Evolutionary conservation across 1,140 invertebrate species (phyloP), one percentile per base, ranked within the genome.

Genomic region (Hylaeus anthracinus): DNA sequence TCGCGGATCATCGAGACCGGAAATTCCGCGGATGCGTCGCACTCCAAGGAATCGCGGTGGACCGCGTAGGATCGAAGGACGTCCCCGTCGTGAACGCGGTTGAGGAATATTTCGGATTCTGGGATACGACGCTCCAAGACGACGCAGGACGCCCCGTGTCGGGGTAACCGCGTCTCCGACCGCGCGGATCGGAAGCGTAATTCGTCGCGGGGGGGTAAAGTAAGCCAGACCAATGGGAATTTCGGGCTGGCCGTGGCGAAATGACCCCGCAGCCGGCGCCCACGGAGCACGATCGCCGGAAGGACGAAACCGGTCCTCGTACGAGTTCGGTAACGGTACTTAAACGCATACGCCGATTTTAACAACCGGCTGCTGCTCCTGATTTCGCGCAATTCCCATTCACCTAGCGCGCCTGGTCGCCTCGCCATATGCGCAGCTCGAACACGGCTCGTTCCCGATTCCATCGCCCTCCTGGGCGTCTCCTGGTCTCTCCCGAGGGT

Each of bases 381-480:
- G 86, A 88, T 90, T 91, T 89, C 77, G 65, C 80, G 82, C 87
- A 82, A 90, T 91, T 91, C 79, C 83, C 86, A 88, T 90, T 91
- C 86, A 87, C 81, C 69, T 78, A 63, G 85, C 85, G 85, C 71
- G 55, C 83, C 76, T 53, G 70, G 71, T 61, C 75, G 69, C 81
- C 86, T 71, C 81, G 45, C 69, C 73, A 78, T 83, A 76, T 82
- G 79, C 51, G 66, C 71, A 45, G 45, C 66, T 26, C 41, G 15
- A 67, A 61, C 75, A 55, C 53, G 55, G 65, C 69, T 60, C 60
- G 3, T 74, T 43, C 53, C 70, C 67, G 56, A 26, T 43, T 48
- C 66, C 84, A 26, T 26, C 26, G 67, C 80, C 79, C 73, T 61
- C 9, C 65, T 81, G 71, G 67, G 1, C 37, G 43, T n/a, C 41